Percentiles rank a stretch among this genome's conserved stretches.
Evolutionary conservation across 2,797 vertebrate species (phyloP).

Genomic region (Catharus ustulatus): DNA sequence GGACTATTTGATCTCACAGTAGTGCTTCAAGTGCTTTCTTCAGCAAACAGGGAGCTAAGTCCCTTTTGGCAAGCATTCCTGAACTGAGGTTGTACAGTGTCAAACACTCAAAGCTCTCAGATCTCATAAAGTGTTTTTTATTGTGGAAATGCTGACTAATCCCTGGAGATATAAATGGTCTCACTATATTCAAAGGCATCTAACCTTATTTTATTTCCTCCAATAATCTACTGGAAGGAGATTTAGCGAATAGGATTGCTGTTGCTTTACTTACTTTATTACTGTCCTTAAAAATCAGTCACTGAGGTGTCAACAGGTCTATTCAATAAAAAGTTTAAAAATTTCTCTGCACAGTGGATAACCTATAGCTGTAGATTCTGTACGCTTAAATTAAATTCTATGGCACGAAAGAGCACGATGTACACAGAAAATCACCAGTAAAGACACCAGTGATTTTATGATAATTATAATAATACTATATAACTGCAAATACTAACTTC

Average conservation of each 20-base stretch:
- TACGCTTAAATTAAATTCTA: background rate
- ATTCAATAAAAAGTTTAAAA: background rate
- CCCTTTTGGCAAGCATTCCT: background rate
- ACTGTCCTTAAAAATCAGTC: background rate
- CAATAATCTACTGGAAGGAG: background rate
- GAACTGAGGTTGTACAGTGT: background rate
- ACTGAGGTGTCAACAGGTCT: background rate
- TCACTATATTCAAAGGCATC: background rate
- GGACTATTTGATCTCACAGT: background rate
- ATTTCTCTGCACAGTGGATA: background rate
- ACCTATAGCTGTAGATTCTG: background rate
- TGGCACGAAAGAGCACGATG: accelerated
- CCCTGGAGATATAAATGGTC: background rate
- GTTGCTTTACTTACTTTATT: background rate
- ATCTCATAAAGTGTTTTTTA: background rate
- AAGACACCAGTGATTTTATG: background rate
- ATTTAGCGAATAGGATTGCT: background rate
- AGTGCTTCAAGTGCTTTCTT: background rate
- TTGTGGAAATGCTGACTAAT: background rate
- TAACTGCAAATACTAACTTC: background rate
- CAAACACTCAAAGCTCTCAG: background rate
- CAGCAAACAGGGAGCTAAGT: background rate
- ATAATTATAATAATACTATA: background rate
- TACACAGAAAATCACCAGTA: background rate
- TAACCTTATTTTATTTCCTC: background rate